phyloP scores from a whole-genome alignment of 1,140 invertebrate species.

The Bombus vancouverensis region DNA sequence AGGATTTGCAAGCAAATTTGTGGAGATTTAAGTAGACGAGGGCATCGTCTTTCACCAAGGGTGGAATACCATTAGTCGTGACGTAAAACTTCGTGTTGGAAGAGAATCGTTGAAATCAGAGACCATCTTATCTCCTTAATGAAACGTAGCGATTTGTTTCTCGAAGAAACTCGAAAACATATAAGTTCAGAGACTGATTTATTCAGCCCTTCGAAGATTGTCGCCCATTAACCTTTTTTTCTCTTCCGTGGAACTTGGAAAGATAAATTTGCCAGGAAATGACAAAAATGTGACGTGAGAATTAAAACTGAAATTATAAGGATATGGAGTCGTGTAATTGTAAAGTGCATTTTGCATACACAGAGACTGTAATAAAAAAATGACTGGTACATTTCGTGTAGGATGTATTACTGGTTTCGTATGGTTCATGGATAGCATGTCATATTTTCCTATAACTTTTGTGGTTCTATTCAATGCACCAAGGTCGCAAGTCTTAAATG shows the following conservation, averaged over 20 bases:
- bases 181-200: neutral
- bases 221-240: neutral
- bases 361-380: too few relatives aligned
- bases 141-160: neutral
- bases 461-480: too few relatives aligned
- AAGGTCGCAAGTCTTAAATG: too few relatives aligned
- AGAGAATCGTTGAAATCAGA: neutral
- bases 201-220: neutral
- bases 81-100: neutral
- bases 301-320: too few relatives aligned
- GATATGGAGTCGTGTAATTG: too few relatives aligned
- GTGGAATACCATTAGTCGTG: neutral
- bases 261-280: neutral
- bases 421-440: too few relatives aligned
- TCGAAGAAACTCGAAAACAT: neutral
- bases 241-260: neutral
- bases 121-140: too few relatives aligned
- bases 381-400: too few relatives aligned
- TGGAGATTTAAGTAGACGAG: neutral
- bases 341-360: too few relatives aligned
- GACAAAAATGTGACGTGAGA: too few relatives aligned
- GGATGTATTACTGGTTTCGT: too few relatives aligned
- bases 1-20: neutral
- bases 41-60: neutral
- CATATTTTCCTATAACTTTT: too few relatives aligned